Conservation (phyloP, 2,888 invertebrate species). For the Entomobrya multifasciata region DNA sequence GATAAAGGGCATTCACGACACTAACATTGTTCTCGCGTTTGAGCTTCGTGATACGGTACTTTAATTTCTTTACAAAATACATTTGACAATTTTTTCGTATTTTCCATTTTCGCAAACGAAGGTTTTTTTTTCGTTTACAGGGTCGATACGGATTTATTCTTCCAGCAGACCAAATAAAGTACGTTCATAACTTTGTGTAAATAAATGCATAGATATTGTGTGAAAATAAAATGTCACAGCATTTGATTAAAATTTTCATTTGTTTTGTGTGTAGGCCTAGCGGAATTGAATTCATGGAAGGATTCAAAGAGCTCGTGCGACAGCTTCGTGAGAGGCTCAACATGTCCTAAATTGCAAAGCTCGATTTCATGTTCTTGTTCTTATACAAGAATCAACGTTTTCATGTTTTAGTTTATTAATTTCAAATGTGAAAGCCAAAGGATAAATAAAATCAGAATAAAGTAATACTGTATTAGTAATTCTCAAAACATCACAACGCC, state of each 20-base stretch:
- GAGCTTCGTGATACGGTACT: conserved; percentile 70
- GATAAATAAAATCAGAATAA: too few relatives aligned
- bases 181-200: background rate
- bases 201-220: too few relatives aligned
- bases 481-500: too few relatives aligned
- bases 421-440: too few relatives aligned
- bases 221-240: background rate
- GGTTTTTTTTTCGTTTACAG: background rate
- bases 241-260: background rate
- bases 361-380: too few relatives aligned
- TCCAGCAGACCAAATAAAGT: conserved; percentile 76
- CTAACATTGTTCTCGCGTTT: conserved; percentile 72
- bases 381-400: too few relatives aligned
- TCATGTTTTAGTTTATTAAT: too few relatives aligned
- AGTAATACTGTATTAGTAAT: too few relatives aligned
- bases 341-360: conserved; percentile 50
- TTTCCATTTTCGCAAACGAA: too few relatives aligned
- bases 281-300: conserved; percentile 73
- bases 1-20: conserved; percentile 77
- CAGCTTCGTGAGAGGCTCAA: conserved; percentile 65
- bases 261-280: conserved; percentile 68
- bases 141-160: conserved; percentile 71
- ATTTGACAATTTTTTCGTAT: too few relatives aligned
- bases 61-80: too few relatives aligned
- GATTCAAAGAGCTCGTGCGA: conserved; percentile 68